These are phyloP conservation scores for Diachasmimorpha longicaudata DNA, from an alignment of 1,140 invertebrate genomes.

Conservation along the genomic window DNA sequence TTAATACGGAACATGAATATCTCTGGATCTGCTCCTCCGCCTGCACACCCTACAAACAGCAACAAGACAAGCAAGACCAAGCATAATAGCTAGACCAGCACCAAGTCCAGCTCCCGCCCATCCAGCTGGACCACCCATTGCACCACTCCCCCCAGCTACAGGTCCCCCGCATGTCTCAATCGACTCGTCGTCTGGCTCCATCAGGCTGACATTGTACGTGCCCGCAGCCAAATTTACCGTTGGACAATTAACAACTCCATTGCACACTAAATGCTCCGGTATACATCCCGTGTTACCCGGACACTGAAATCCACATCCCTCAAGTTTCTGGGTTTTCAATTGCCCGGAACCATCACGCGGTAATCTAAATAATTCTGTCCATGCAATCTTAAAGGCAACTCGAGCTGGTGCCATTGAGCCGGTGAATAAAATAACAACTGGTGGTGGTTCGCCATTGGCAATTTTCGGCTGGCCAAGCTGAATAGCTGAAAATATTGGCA, in stretches of 20 bases:
- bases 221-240: conserved; percentile 60
- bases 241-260: conserved; percentile 87
- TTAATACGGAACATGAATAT: conserved; percentile 61
- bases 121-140: conserved; percentile 48
- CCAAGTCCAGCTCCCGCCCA: conserved; percentile 58
- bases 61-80: conserved; percentile 57
- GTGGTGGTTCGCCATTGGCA: conserved; percentile 68
- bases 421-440: conserved; percentile 72
- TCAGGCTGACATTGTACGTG: conserved; percentile 36
- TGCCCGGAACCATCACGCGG: conserved; percentile 81
- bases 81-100: conserved; percentile 54
- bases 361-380: conserved; percentile 87
- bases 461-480: conserved; percentile 72
- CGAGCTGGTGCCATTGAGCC: conserved; percentile 78
- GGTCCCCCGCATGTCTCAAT: conserved; percentile 50
- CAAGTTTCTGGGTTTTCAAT: conserved; percentile 74
- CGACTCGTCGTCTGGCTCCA: conserved; percentile 55
- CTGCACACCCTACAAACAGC: conserved; percentile 61
- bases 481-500: conserved; percentile 77
- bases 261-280: conserved; percentile 80
- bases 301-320: conserved; percentile 80
- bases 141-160: conserved; percentile 48
- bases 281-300: conserved; percentile 84
- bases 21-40: conserved; percentile 51
- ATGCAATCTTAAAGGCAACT: conserved; percentile 84